Base-by-base conservation (phyloP, 2,888 invertebrate species). In the Tribolium freemani region DNA sequence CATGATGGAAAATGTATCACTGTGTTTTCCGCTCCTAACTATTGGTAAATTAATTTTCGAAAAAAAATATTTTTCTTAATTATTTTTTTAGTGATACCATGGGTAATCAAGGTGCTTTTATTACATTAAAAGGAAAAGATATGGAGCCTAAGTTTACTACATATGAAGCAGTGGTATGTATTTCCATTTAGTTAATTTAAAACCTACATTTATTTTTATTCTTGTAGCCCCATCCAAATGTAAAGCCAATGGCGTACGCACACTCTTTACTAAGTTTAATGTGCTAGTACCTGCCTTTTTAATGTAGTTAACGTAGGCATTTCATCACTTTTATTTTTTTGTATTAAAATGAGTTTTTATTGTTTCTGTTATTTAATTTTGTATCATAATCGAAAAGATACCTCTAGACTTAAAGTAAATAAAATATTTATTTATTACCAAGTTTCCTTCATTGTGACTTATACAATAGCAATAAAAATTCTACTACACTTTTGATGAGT, bases 21-120 rank as follows among this genome's bases (percentile, higher is more conserved):
- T 8, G 98, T 99, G 56, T 99, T 99, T 90, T 98, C 98, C 0
- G 99, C 99, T 79, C 99, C 99, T 77, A 99, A 99, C 87, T 99
- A 99, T 90, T 99, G 99, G 97, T 97, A 86, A 86, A 88, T 86
- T 61, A 50, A 38, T 26, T 6, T 71, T 61, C 45, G 16, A 13
- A 57, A 8, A 57, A 8, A 38, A 38, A 38, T 38, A 3, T 38
- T 5, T 44, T 46, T 61, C 63, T 5, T 60, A 16, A 16, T 20
- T 10, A 5, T 5, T 76, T 69, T 76, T 70, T 46, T 87, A 97
- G 98, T 91, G 98, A 99, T 92, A 96, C 97, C 71, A 98, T 99
- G 96, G 98, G 97, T 82, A 99, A 99, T 89, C 93, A 94, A 87
- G 99, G 99, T 85, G 98, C 99, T 82, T 99, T 96, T 88, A 98